Evolutionary conservation across 2,113 vertebrate genomes (phyloP).

Genomic region (Bambusicola thoracicus): DNA sequence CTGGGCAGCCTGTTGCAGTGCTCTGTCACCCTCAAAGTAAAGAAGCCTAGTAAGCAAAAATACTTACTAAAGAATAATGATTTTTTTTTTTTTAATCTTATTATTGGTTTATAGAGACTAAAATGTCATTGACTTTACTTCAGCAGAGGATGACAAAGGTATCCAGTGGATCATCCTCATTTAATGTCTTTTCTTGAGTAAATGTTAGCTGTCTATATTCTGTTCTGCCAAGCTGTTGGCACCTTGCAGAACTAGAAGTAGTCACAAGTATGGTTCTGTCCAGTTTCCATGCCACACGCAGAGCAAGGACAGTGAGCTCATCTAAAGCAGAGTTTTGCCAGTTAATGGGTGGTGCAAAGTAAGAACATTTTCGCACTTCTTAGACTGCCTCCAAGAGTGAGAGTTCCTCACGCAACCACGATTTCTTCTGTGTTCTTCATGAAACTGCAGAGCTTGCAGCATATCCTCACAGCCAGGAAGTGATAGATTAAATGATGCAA

Average conservation of each 20-base stretch:
- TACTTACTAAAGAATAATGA: background rate
- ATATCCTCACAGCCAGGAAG: background rate
- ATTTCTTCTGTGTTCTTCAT: background rate
- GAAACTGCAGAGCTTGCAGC: background rate
- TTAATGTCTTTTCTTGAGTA: background rate
- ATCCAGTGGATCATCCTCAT: background rate
- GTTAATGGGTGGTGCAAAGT: background rate
- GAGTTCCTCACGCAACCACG: background rate
- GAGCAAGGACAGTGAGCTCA: background rate
- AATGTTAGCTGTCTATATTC: background rate
- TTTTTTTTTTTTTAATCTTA: background rate
- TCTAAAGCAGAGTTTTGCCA: background rate
- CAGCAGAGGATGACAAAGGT: background rate
- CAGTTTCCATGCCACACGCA: background rate
- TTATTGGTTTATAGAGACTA: background rate
- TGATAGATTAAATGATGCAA: background rate
- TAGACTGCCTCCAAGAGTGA: accelerated
- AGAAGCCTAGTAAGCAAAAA: background rate
- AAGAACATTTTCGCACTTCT: background rate
- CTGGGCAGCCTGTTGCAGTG: background rate
- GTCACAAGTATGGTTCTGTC: background rate
- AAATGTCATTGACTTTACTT: background rate
- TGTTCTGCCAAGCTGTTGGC: background rate
- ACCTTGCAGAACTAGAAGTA: background rate
- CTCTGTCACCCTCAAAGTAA: background rate